Evolutionary conservation across 2,888 invertebrate genomes (phyloP).

Genomic region (Pseudeuparius sepicola): DNA sequence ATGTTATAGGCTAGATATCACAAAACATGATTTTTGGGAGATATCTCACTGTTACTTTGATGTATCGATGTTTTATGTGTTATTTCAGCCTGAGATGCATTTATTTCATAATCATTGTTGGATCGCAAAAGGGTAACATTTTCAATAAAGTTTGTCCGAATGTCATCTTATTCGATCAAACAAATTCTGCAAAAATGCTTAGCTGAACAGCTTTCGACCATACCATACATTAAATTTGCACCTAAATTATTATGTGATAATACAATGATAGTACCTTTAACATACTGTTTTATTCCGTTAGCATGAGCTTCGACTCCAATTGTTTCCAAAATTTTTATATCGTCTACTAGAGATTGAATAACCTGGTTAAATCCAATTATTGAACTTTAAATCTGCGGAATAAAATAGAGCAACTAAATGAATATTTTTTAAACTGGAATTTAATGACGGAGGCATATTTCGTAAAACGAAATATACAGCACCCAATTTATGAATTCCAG

Average conservation of each 20-base stretch:
- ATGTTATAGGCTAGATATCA: no score
- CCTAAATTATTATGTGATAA: constrained; percentile 22
- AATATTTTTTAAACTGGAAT: constrained; percentile 14
- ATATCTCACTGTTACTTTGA: no score
- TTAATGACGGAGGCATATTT: constrained; percentile 17
- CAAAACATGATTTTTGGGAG: no score
- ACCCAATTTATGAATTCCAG: constrained; percentile 20
- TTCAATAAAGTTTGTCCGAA: no score
- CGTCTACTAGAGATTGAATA: constrained; percentile 15
- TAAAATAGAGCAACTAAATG: constrained; percentile 17
- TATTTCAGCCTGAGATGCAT: no score
- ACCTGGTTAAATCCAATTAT: constrained; percentile 7
- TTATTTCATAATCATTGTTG: no score
- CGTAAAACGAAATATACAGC: constrained; percentile 18
- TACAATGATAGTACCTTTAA: constrained; percentile 16
- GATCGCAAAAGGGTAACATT: no score
- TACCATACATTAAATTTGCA: no score
- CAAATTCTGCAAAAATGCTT: no score
- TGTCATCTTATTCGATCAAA: no score
- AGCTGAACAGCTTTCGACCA: no score
- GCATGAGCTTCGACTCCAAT: constrained; percentile 14
- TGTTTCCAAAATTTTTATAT: constrained; percentile 17
- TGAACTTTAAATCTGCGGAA: constrained; percentile 18
- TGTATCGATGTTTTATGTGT: no score
- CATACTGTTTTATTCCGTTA: not conserved